Evolutionary conservation across 1,140 invertebrate species (phyloP).

Genomic region (Zaprionus africanus): DNA sequence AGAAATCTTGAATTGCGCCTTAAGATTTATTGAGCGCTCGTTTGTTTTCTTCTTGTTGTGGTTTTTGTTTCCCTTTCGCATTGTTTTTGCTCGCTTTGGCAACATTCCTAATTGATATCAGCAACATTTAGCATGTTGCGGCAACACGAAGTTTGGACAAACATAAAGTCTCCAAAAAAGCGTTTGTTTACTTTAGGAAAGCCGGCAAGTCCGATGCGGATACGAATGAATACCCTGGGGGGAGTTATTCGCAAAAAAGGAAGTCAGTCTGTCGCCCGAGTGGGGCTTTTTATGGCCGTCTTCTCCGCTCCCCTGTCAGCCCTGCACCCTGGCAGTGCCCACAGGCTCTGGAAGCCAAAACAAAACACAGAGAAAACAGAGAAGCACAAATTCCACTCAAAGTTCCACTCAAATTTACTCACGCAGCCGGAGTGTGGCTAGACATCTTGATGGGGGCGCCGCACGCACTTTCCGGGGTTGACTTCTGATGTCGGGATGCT

Average conservation of each 20-base stretch:
- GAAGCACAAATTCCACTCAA: conserved; percentile 56
- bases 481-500: conserved; percentile 45
- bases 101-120: conserved; percentile 16
- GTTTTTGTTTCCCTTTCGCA: background rate
- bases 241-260: conserved; percentile 53
- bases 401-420: conserved; percentile 65
- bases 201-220: conserved; percentile 58
- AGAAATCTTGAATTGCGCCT: no score
- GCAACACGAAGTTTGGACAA: conserved; percentile 43
- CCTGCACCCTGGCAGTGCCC: background rate
- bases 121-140: conserved; percentile 53
- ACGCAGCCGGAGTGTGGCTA: conserved; percentile 2
- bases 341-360: conserved; percentile 33
- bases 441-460: conserved; percentile 22
- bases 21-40: no score
- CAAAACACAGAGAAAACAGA: conserved; percentile 1
- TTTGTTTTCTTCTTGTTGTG: background rate
- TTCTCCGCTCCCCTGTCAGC: conserved; percentile 3
- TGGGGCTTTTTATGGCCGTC: conserved; percentile 60
- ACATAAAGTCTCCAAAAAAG: conserved; percentile 73
- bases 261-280: conserved; percentile 38
- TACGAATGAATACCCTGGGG: conserved; percentile 47
- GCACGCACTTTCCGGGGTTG: conserved; percentile 66
- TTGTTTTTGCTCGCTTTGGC: background rate
- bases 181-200: conserved; percentile 78